A percentile compares a stretch with the other conserved stretches of the same genome.
phyloP scores from a whole-genome alignment of 2,113 vertebrate genomes.

The Oncorhynchus mykiss region DNA sequence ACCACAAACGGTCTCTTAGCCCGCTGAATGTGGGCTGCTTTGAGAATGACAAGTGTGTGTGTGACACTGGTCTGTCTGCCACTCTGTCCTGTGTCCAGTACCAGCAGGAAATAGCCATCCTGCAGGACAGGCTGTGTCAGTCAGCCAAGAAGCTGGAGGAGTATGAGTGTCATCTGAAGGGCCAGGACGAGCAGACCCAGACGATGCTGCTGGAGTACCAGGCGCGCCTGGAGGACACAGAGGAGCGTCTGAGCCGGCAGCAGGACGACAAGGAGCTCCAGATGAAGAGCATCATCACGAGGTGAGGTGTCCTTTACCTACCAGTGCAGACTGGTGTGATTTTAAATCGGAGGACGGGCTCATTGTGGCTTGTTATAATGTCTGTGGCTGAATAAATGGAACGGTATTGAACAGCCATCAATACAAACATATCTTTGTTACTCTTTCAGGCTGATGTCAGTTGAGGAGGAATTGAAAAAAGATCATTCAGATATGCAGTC shows the following conservation, averaged over 20 bases:
- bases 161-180: conserved; percentile 87
- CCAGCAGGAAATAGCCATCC: conserved; percentile 89
- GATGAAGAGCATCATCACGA: conserved; percentile 99
- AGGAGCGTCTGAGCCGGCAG: conserved; percentile 89
- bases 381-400: too few species aligned
- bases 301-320: conserved; percentile 62
- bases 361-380: too few species aligned
- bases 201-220: conserved; percentile 96
- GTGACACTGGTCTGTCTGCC: conserved; percentile 2
- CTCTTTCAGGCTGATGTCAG: conserved; percentile 87
- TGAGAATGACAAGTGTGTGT: not conserved
- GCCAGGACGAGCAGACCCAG: conserved; percentile 94
- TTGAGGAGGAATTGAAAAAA: conserved; percentile 97
- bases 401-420: too few species aligned
- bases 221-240: conserved; percentile 91
- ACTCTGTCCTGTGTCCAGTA: conserved; percentile 63
- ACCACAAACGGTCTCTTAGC: too few species aligned
- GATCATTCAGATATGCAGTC: conserved; percentile 98
- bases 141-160: conserved; percentile 92
- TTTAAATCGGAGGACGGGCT: too few species aligned
- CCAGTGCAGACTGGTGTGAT: too few species aligned
- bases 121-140: conserved; percentile 92
- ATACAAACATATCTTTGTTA: not conserved
- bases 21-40: too few species aligned
- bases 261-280: conserved; percentile 98